Evolutionary conservation across 2,888 invertebrate genomes (phyloP).

Genomic region (Lithophane ornitopus): DNA sequence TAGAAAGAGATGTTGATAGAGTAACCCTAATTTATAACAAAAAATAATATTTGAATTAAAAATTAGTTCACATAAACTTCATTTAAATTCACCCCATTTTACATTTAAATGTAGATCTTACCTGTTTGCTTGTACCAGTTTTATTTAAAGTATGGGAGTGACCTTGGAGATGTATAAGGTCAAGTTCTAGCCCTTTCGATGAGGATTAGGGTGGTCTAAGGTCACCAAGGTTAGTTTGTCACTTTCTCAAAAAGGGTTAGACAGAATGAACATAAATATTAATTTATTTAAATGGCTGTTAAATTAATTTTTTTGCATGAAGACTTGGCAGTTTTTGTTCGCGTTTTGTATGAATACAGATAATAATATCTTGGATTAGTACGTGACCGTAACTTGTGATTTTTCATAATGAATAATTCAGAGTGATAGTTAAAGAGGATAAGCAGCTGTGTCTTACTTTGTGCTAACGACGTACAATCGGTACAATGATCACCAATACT

Average conservation of each 20-base stretch:
- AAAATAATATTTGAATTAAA: constrained; percentile 25
- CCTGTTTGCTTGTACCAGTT: constrained; percentile 62
- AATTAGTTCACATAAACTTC: constrained; percentile 44
- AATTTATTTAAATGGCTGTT: background rate
- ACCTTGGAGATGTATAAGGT: constrained; percentile 59
- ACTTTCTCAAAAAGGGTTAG: constrained; percentile 44
- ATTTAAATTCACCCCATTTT: constrained; percentile 64
- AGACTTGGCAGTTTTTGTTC: background rate
- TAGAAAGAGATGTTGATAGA: constrained; percentile 40
- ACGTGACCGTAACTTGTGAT: background rate
- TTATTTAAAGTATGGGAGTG: constrained; percentile 61
- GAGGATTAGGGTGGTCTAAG: constrained; percentile 38
- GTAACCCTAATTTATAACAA: background rate
- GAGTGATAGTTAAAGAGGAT: background rate
- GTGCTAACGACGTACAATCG: too few species aligned
- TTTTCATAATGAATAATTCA: background rate
- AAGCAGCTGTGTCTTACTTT: background rate
- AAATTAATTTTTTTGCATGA: background rate
- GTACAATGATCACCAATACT: background rate
- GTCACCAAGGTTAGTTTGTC: constrained; percentile 39
- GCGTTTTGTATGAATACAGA: background rate
- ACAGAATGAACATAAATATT: constrained; percentile 22
- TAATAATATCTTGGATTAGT: constrained; percentile 15
- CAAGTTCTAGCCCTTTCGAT: constrained; percentile 37
- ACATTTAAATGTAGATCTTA: constrained; percentile 54